These are phyloP conservation scores for Akabosia matsudoensis DNA, from an alignment of 1,140 invertebrate species.

Conservation along the genomic window DNA sequence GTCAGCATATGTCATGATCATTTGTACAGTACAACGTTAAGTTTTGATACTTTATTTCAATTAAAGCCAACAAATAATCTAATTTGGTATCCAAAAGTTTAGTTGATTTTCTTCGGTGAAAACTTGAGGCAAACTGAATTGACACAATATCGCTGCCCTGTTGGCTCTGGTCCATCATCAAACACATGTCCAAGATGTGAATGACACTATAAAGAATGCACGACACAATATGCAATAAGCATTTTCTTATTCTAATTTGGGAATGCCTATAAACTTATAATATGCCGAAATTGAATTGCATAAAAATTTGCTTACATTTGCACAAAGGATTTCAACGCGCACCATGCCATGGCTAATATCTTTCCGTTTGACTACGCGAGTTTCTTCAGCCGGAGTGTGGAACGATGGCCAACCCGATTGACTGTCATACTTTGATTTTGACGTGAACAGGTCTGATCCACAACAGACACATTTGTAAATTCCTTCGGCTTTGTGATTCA, in stretches of 20 bases:
- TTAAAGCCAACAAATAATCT: too few species aligned
- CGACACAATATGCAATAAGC: not conserved
- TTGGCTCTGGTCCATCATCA: conserved; percentile 92
- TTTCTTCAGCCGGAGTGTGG: conserved; percentile 45
- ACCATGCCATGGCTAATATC: conserved; percentile 52
- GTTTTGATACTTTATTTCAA: too few species aligned
- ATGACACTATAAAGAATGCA: conserved; percentile 65
- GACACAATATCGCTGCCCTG: conserved; percentile 91
- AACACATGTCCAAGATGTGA: conserved; percentile 97
- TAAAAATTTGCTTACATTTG: conserved; percentile 30
- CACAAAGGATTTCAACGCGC: conserved; percentile 58
- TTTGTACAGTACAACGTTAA: too few species aligned
- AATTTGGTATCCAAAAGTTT: too few species aligned
- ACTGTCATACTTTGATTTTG: conserved; percentile 54
- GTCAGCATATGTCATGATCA: too few species aligned
- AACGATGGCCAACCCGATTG: conserved; percentile 58
- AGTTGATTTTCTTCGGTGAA: not conserved
- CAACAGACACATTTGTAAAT: conserved; percentile 51
- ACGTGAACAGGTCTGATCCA: conserved; percentile 49
- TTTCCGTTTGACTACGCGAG: conserved; percentile 40
- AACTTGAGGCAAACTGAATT: conserved; percentile 57
- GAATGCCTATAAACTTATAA: not conserved
- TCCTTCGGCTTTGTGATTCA: conserved; percentile 49
- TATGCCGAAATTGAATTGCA: not conserved
- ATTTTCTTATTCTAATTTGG: too few species aligned